Evolutionary conservation across 2,797 vertebrate genomes (phyloP).

Genomic region (Lerista edwardsae): DNA sequence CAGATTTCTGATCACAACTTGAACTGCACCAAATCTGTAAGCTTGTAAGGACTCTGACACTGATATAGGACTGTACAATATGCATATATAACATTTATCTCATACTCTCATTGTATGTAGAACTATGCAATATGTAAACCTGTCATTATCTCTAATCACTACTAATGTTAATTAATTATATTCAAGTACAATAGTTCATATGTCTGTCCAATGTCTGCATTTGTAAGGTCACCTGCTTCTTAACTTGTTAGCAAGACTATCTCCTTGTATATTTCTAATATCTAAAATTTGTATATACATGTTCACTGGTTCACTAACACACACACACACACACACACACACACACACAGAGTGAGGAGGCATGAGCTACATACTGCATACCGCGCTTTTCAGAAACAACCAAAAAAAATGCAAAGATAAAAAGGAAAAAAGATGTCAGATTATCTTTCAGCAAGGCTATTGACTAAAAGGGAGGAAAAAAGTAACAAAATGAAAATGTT

Average conservation of each 20-base stretch:
- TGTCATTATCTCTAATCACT: slow-evolving; percentile 42
- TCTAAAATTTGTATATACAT: slow-evolving; percentile 65
- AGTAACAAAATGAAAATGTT: slow-evolving; percentile 67
- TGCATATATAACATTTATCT: slow-evolving; percentile 48
- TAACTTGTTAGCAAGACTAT: slow-evolving; percentile 34
- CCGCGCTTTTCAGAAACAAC: slow-evolving; percentile 72
- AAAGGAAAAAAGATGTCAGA: slow-evolving; percentile 73
- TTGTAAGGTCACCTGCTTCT: slow-evolving; percentile 41
- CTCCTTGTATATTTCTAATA: slow-evolving; percentile 64
- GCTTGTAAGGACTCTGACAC: slow-evolving; percentile 54
- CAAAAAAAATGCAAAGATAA: slow-evolving; percentile 31
- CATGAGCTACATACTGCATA: slow-evolving; percentile 70
- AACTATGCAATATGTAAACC: slow-evolving; percentile 48
- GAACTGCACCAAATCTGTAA: slow-evolving; percentile 42
- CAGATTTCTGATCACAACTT: slow-evolving; percentile 49
- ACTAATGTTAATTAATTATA: slow-evolving; percentile 58
- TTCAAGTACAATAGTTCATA: slow-evolving; percentile 41
- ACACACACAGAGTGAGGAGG: slow-evolving; percentile 73
- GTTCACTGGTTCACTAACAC: slow-evolving; percentile 67
- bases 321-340: slow-evolving; percentile 38
- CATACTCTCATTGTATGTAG: slow-evolving; percentile 54
- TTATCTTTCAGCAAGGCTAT: slow-evolving; percentile 91
- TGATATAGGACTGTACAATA: slow-evolving; percentile 53
- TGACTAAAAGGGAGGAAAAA: slow-evolving; percentile 66
- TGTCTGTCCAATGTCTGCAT: slow-evolving; percentile 49